A percentile compares a stretch with the other conserved stretches of the same genome.
Evolutionary conservation across 2,888 invertebrate species (phyloP).

Genomic region (Dioctria rufipes): DNA sequence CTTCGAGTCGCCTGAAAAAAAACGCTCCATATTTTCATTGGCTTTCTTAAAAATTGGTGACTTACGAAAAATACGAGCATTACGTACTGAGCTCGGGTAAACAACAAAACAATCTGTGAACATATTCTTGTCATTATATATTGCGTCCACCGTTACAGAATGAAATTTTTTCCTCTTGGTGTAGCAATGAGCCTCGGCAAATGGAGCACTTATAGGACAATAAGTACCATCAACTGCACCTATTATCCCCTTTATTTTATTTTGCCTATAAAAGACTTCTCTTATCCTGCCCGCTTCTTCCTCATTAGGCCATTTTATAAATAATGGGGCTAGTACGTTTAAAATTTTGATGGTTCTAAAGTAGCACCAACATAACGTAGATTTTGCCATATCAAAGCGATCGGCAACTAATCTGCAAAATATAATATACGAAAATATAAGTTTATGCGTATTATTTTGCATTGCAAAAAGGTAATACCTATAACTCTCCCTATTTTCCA

Average conservation of each 20-base stretch:
- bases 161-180: slow-evolving; percentile 23
- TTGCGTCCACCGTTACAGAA: slow-evolving; percentile 22
- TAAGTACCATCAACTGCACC: slow-evolving; percentile 26
- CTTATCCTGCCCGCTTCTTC: background rate
- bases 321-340: background rate
- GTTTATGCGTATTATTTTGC: background rate
- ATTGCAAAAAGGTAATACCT: no score
- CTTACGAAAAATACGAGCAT: background rate
- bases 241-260: background rate
- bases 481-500: no score
- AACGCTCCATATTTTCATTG: background rate
- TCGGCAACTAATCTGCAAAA: slow-evolving; percentile 1
- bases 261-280: background rate
- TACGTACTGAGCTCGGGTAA: background rate
- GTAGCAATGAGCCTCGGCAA: background rate
- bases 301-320: slow-evolving; percentile 7
- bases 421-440: background rate
- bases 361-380: background rate
- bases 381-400: slow-evolving; percentile 21
- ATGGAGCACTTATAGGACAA: slow-evolving; percentile 8
- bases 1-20: background rate
- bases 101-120: slow-evolving; percentile 29
- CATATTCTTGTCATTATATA: background rate
- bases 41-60: background rate
- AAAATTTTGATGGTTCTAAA: slow-evolving; percentile 4